Evolutionary conservation across 2,888 invertebrate species (phyloP).

Genomic region (Cylloceria caligata): DNA sequence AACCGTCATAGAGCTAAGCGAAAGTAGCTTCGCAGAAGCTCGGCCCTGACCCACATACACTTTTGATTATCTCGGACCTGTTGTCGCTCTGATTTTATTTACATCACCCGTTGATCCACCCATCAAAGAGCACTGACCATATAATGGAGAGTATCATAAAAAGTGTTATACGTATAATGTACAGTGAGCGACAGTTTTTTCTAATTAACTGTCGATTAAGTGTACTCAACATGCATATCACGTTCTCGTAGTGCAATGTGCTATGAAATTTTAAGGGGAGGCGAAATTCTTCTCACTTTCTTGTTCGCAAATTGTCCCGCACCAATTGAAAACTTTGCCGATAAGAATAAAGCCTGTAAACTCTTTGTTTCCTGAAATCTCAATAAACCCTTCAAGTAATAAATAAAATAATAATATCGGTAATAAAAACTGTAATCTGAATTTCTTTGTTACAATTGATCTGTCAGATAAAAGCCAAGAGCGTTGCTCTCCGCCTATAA

Average conservation of each 20-base stretch:
- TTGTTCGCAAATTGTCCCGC: too few species aligned
- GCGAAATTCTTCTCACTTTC: too few species aligned
- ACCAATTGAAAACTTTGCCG: too few species aligned
- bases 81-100: neutral
- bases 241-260: neutral
- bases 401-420: too few species aligned
- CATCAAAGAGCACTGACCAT: neutral
- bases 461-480: too few species aligned
- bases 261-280: neutral
- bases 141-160: neutral
- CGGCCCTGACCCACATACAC: conserved; percentile 34
- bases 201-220: neutral
- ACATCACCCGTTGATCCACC: neutral
- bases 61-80: conserved; percentile 19
- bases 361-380: too few species aligned
- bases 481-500: too few species aligned
- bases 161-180: too few species aligned
- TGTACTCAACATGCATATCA: neutral
- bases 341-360: too few species aligned
- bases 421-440: too few species aligned
- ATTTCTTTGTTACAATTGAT: too few species aligned
- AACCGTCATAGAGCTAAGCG: conserved; percentile 16
- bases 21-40: conserved; percentile 33
- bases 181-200: neutral
- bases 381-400: too few species aligned